Evolutionary conservation across 2,888 invertebrate genomes (phyloP).

Genomic region (Pherbina coryleti): DNA sequence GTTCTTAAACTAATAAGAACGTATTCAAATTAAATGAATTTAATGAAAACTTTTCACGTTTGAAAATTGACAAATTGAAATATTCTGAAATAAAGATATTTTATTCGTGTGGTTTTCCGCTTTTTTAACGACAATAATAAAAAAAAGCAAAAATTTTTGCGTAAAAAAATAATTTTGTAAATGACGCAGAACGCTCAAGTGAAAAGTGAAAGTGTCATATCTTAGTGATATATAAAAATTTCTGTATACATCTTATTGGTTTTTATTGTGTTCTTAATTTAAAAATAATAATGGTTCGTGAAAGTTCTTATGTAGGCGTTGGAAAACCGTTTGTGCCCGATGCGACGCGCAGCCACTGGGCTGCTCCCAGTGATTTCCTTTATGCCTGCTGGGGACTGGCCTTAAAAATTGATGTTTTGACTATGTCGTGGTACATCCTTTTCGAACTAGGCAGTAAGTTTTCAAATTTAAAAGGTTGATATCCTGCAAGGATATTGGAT

Average conservation of each 20-base stretch:
- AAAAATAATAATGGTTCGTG: constrained; percentile 56
- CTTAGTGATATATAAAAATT: too few species aligned
- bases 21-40: constrained; percentile 25
- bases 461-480: too few species aligned
- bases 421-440: constrained; percentile 72
- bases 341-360: constrained; percentile 76
- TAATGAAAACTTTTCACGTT: neutral
- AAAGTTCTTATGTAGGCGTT: constrained; percentile 63
- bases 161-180: too few species aligned
- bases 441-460: constrained; percentile 61
- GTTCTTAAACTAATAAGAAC: constrained; percentile 59
- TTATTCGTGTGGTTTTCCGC: neutral
- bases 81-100: too few species aligned
- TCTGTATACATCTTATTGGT: too few species aligned
- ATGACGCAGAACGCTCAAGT: too few species aligned
- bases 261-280: neutral
- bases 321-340: constrained; percentile 63
- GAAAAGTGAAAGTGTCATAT: too few species aligned
- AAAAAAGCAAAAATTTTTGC: too few species aligned
- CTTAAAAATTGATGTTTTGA: constrained; percentile 84
- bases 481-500: too few species aligned
- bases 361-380: constrained; percentile 80
- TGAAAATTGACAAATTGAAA: too few species aligned
- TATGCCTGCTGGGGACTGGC: constrained; percentile 84
- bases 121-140: too few species aligned